A percentile compares a stretch with the other conserved stretches of the same genome.
Conservation (phyloP, 2,888 invertebrate species). For the Callyntrura guangdongensis region DNA sequence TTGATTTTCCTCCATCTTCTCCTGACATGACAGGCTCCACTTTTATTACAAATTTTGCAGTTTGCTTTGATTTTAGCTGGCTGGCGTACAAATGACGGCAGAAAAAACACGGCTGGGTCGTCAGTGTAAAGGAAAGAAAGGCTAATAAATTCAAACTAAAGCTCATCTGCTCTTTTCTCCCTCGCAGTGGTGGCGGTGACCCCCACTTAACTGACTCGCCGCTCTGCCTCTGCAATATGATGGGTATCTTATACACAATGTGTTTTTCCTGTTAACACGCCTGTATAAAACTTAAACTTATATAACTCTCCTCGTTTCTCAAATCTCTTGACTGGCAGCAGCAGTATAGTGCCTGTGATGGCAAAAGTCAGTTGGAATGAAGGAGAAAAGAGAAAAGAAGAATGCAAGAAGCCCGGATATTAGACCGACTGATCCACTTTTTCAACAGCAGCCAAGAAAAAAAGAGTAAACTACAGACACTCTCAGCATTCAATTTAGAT, state of each 20-base stretch:
- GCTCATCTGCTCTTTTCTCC: neutral
- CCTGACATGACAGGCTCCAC: slow-evolving; percentile 51
- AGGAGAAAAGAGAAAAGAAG: slow-evolving; percentile 3
- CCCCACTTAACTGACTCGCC: slow-evolving; percentile 28
- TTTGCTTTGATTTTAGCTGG: slow-evolving; percentile 5
- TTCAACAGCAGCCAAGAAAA: neutral
- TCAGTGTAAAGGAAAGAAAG: slow-evolving; percentile 14
- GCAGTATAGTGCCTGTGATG: slow-evolving; percentile 29
- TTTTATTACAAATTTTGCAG: slow-evolving; percentile 47
- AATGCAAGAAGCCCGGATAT: slow-evolving; percentile 29
- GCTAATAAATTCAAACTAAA: slow-evolving; percentile 74
- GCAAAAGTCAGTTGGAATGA: slow-evolving; percentile 11
- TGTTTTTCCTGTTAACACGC: neutral
- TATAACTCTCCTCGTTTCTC: slow-evolving; percentile 1
- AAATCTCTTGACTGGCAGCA: slow-evolving; percentile 56
- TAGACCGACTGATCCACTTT: slow-evolving; percentile 60
- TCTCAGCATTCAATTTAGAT: too few relatives aligned
- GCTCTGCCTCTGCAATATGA: neutral
- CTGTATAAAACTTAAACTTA: too few relatives aligned
- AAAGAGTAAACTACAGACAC: neutral
- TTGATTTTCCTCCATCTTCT: slow-evolving; percentile 24
- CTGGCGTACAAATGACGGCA: neutral
- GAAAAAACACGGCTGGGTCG: neutral
- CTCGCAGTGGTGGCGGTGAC: neutral
- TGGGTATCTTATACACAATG: neutral